Conservation (phyloP, 2,113 vertebrate species). For the Heteronetta atricapilla region DNA sequence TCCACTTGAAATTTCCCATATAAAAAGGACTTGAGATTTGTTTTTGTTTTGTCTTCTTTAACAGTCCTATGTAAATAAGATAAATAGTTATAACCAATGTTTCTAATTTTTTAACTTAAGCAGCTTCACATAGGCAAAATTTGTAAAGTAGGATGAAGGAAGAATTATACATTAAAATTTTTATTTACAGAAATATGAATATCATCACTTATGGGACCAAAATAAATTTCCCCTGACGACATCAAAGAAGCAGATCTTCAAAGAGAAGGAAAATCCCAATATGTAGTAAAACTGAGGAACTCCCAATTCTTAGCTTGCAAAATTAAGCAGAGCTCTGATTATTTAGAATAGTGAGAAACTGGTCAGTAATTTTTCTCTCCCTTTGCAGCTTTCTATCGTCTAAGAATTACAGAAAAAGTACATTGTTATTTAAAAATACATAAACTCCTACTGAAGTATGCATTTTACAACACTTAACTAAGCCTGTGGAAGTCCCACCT, state of each 20-base stretch:
- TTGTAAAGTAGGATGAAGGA: background rate
- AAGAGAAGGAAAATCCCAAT: background rate
- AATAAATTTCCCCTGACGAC: background rate
- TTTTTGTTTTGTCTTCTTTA: slow-evolving; percentile 49
- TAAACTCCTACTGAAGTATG: background rate
- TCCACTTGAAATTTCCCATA: slow-evolving; percentile 65
- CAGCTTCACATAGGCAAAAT: background rate
- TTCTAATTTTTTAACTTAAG: background rate
- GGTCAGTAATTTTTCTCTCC: background rate
- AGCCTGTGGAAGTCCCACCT: slow-evolving; percentile 4
- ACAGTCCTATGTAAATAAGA: background rate
- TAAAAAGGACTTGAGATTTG: slow-evolving; percentile 35
- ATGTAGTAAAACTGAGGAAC: background rate
- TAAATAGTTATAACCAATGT: slow-evolving; percentile 25
- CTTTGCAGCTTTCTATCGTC: background rate
- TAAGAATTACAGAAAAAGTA: background rate
- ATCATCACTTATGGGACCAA: background rate
- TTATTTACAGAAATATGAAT: background rate
- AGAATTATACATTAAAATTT: background rate
- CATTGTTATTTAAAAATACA: background rate
- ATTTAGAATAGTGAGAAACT: background rate
- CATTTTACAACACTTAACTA: slow-evolving; percentile 18
- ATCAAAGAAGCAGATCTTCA: slow-evolving; percentile 13
- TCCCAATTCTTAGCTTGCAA: background rate
- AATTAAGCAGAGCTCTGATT: background rate